Conservation (phyloP, 2,888 invertebrate genomes). For the Ophion slaviceki region DNA sequence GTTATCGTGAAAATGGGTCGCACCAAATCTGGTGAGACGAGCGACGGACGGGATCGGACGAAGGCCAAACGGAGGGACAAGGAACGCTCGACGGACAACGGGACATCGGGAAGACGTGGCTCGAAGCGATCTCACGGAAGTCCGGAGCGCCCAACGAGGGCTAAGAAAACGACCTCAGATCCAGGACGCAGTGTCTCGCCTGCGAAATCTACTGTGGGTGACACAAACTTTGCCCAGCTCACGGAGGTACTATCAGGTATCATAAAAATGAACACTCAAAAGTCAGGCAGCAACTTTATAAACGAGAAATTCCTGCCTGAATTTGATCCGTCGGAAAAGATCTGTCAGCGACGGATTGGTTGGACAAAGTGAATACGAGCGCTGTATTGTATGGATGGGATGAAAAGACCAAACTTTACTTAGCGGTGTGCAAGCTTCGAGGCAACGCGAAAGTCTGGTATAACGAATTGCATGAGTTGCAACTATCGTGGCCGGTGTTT, state of each 20-base stretch:
- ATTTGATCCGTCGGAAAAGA: conserved; percentile 59
- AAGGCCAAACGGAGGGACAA: not conserved
- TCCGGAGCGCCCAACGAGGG: not conserved
- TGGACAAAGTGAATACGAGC: conserved; percentile 54
- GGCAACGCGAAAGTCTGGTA: conserved; percentile 66
- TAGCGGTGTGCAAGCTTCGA: conserved; percentile 58
- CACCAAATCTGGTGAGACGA: not conserved
- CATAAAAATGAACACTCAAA: conserved; percentile 41
- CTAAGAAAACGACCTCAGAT: not conserved
- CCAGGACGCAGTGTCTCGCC: not conserved
- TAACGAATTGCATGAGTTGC: conserved; percentile 44
- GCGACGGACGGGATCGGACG: not conserved
- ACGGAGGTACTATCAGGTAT: conserved; percentile 56
- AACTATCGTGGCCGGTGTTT: conserved; percentile 61
- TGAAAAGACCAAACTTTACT: conserved; percentile 57
- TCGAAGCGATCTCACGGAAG: not conserved
- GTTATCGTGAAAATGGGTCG: not conserved
- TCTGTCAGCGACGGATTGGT: conserved; percentile 58
- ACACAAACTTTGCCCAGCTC: conserved; percentile 47
- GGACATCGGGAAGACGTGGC: no score
- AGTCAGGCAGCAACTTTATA: conserved; percentile 44
- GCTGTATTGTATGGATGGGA: conserved; percentile 61
- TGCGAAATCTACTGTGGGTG: not conserved
- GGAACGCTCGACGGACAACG: not conserved
- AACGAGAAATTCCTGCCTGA: conserved; percentile 67